A percentile compares a stretch with the other conserved stretches of the same genome.
phyloP scores from a whole-genome alignment of 1,140 invertebrate genomes.

The Diuraphis noxia region DNA sequence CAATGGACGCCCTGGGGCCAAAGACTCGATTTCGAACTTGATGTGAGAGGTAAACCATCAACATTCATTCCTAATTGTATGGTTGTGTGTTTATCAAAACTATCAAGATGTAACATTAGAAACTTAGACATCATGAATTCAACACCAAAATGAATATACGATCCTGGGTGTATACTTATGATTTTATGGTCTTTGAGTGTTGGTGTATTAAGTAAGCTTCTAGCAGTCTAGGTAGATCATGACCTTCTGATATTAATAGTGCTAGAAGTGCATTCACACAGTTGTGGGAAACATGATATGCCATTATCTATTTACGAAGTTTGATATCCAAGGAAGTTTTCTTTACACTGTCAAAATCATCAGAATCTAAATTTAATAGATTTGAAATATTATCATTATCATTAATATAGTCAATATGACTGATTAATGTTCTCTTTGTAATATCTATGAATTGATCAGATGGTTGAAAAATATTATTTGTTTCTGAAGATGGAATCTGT shows the following conservation, averaged over 20 bases:
- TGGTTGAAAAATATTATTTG: background rate
- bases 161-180: background rate
- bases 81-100: background rate
- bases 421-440: background rate
- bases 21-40: background rate
- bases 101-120: background rate
- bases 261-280: background rate
- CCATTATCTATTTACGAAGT: background rate
- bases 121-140: background rate
- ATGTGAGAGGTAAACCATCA: background rate
- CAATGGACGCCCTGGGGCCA: no score
- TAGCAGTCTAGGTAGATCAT: background rate
- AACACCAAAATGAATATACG: constrained; percentile 18
- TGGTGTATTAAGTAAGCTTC: background rate
- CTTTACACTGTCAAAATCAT: background rate
- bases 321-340: background rate
- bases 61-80: background rate
- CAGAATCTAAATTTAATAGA: no score
- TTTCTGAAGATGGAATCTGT: background rate
- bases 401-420: background rate
- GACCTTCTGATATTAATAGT: background rate
- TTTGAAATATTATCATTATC: background rate
- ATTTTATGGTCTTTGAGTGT: background rate
- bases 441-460: no score
- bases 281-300: background rate